Conservation (phyloP, 2,113 vertebrate species). For the Rhegmatorhina hoffmannsi region DNA sequence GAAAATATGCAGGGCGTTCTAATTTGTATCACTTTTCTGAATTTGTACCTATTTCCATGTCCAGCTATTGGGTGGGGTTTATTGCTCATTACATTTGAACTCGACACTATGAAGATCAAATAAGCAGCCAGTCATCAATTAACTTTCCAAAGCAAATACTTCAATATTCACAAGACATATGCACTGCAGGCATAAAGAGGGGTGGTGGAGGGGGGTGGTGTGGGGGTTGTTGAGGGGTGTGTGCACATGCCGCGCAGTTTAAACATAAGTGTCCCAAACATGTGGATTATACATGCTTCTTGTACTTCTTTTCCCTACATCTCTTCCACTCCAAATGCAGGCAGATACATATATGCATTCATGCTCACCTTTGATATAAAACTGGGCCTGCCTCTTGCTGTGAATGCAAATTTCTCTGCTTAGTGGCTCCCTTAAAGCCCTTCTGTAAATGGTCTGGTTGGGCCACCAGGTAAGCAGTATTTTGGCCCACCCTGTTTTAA, state of each 20-base stretch:
- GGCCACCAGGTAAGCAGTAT: conserved; percentile 43
- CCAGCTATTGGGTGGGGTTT: background rate
- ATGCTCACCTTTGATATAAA: conserved; percentile 1
- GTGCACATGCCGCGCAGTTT: background rate
- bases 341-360: background rate
- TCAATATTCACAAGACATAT: conserved; percentile 41
- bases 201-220: background rate
- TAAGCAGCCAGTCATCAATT: conserved; percentile 30
- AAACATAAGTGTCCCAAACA: background rate
- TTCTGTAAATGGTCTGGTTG: background rate
- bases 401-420: conserved; percentile 13
- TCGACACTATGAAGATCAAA: conserved; percentile 30
- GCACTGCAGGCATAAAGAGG: conserved; percentile 7
- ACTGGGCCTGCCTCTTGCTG: background rate
- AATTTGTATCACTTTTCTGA: background rate
- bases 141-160: conserved; percentile 32
- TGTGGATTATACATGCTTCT: background rate
- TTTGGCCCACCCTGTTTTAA: conserved; percentile 40
- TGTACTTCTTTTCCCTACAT: background rate
- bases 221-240: background rate
- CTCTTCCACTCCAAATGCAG: background rate
- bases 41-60: conserved; percentile 19
- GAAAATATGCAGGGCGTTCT: background rate
- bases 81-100: background rate
- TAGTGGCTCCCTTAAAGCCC: background rate